Conservation (phyloP, 2,113 vertebrate species). For the Ailurus styani region DNA sequence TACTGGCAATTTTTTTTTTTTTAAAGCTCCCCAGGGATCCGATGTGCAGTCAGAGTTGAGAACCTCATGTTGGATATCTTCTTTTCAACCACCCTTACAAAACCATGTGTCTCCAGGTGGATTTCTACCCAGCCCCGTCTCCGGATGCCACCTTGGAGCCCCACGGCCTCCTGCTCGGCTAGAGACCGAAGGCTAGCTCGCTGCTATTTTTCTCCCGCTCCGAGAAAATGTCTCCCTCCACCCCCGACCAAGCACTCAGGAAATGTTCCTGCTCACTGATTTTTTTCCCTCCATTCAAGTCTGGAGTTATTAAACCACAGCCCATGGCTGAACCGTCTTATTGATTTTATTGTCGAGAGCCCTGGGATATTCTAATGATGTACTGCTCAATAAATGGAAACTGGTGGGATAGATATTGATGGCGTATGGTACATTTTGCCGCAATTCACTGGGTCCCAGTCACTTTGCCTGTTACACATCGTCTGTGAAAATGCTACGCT, state of each 20-base stretch:
- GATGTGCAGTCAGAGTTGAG: background rate
- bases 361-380: slow-evolving; percentile 71
- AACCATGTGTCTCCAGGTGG: background rate
- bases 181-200: background rate
- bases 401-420: slow-evolving; percentile 60
- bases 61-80: background rate
- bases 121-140: background rate
- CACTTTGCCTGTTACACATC: background rate
- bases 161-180: accelerated
- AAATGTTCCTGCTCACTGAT: slow-evolving; percentile 56
- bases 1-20: background rate
- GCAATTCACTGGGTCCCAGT: slow-evolving; percentile 30
- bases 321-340: slow-evolving; percentile 59
- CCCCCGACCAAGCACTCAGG: background rate
- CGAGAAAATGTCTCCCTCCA: background rate
- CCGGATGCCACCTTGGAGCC: background rate
- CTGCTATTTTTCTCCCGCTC: background rate
- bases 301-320: slow-evolving; percentile 70
- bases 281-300: background rate
- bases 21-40: background rate
- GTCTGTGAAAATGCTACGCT: background rate
- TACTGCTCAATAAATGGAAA: slow-evolving; percentile 61
- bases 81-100: background rate
- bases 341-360: slow-evolving; percentile 69
- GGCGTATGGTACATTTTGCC: background rate